Conservation (phyloP, 2,888 invertebrate genomes). For the Dryomyza anilis region DNA sequence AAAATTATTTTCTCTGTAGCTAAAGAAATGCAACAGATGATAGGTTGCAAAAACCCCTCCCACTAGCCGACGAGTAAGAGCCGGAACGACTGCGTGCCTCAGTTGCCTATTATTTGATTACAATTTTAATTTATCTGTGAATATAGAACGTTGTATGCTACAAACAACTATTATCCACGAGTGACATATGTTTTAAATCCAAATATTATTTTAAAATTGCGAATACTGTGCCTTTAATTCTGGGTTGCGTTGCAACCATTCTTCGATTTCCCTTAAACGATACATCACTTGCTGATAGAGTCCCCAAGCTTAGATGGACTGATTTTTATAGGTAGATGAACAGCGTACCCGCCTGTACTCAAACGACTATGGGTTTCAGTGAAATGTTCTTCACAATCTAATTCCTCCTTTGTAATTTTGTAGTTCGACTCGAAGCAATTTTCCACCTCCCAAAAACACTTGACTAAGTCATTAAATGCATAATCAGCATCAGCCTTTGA, state of each 20-base stretch:
- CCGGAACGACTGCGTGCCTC: too few species aligned
- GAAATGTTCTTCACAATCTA: slow-evolving; percentile 32
- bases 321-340: slow-evolving; percentile 26
- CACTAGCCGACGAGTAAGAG: too few species aligned
- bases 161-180: too few species aligned
- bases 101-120: too few species aligned
- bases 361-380: slow-evolving; percentile 15
- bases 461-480: slow-evolving; percentile 8
- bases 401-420: slow-evolving; percentile 24
- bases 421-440: not conserved
- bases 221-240: not conserved
- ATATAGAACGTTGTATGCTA: too few species aligned
- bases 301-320: slow-evolving; percentile 25
- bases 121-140: too few species aligned
- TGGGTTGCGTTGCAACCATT: not conserved
- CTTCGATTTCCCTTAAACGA: not conserved
- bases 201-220: not conserved
- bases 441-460: slow-evolving; percentile 26
- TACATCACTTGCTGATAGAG: slow-evolving; percentile 7
- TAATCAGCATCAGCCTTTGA: not conserved
- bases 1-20: too few species aligned
- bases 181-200: not conserved
- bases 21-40: too few species aligned
- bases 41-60: too few species aligned
- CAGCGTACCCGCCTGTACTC: slow-evolving; percentile 28